A percentile compares a stretch with the other conserved stretches of the same genome.
Conservation (phyloP, 2,113 vertebrate genomes). For the Phylloscopus whistleri region DNA sequence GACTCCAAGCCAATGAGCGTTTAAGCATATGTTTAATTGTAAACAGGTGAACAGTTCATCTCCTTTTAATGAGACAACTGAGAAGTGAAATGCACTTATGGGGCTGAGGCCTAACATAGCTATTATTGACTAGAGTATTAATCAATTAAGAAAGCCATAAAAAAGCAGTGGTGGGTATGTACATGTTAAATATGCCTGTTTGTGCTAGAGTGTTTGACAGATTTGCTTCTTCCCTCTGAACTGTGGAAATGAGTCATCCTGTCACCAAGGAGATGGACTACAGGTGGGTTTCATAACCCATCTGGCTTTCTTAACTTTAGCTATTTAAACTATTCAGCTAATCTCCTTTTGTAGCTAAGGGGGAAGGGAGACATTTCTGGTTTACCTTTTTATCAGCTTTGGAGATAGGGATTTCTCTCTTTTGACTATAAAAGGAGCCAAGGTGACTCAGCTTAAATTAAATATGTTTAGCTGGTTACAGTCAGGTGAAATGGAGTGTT, state of each 20-base stretch:
- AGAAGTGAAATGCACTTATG: not conserved
- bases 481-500: not conserved
- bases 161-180: not conserved
- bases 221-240: not conserved
- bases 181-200: not conserved
- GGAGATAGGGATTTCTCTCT: not conserved
- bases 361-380: not conserved
- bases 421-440: not conserved
- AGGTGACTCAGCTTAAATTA: not conserved
- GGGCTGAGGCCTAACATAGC: not conserved
- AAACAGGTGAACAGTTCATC: constrained; percentile 1
- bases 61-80: not conserved
- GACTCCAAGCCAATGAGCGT: not conserved
- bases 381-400: not conserved
- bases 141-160: not conserved
- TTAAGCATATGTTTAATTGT: not conserved
- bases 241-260: not conserved
- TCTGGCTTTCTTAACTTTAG: not conserved
- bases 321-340: not conserved
- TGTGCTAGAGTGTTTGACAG: not conserved
- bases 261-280: constrained; percentile 7
- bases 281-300: not conserved
- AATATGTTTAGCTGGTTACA: not conserved
- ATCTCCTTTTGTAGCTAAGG: not conserved
- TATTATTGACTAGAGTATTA: not conserved